Percentiles rank a stretch among this genome's conserved stretches.
Evolutionary conservation across 2,113 vertebrate species (phyloP).

Genomic region (Raja brachyura): DNA sequence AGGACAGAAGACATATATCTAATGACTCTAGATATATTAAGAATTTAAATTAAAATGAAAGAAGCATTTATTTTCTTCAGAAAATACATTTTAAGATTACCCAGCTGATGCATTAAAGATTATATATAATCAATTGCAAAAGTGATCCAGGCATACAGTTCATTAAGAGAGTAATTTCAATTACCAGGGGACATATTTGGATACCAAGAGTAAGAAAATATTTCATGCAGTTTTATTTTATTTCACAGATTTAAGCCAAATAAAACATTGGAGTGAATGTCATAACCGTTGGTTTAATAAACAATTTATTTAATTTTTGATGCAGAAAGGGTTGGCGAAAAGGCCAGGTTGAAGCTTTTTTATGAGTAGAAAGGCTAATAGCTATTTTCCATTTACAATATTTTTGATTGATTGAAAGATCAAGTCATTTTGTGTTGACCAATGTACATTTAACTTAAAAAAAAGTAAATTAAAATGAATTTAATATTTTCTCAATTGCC

Average conservation of each 20-base stretch:
- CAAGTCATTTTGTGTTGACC: background rate
- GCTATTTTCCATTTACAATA: background rate
- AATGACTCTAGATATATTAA: background rate
- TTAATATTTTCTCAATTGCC: background rate
- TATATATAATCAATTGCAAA: background rate
- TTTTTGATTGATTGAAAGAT: background rate
- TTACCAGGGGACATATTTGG: background rate
- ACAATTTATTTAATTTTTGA: background rate
- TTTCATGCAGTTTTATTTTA: background rate
- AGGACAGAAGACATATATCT: background rate
- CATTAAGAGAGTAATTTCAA: background rate
- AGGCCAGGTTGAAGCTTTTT: background rate
- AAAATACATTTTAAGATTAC: background rate
- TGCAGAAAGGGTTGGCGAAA: background rate
- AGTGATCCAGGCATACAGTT: background rate
- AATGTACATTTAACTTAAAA: background rate
- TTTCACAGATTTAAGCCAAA: background rate
- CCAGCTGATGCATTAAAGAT: background rate
- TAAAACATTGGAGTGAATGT: background rate
- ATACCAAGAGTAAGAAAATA: background rate
- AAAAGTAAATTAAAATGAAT: background rate
- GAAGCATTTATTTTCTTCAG: background rate
- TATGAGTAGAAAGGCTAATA: background rate
- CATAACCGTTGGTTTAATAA: background rate
- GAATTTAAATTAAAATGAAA: background rate